A percentile compares a stretch with the other conserved stretches of the same genome.
phyloP scores from a whole-genome alignment of 2,888 invertebrate genomes.

The Sesamia inferens region DNA sequence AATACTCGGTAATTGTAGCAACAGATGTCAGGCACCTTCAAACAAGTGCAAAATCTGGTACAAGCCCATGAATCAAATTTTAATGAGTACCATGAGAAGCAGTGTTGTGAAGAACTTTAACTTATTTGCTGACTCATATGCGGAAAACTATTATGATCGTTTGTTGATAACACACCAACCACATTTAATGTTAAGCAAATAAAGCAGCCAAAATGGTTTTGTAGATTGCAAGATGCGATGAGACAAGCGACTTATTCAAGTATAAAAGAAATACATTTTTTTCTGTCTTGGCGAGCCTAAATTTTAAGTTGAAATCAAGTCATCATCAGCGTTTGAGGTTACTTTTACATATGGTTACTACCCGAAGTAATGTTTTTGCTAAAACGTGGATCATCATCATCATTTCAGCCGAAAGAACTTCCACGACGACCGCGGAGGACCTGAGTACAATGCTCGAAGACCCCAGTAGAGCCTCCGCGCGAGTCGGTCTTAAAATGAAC shows the following conservation, averaged over 20 bases:
- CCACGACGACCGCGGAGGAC: too few species aligned
- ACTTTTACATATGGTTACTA: background rate
- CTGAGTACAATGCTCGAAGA: too few species aligned
- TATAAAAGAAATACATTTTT: too few species aligned
- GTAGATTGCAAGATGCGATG: background rate
- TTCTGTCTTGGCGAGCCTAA: background rate
- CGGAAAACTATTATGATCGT: slow-evolving; percentile 8
- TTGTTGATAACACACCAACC: background rate
- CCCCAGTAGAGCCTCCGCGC: too few species aligned
- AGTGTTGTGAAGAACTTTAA: background rate
- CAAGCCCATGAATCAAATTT: background rate
- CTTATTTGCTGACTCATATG: background rate
- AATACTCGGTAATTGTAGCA: background rate
- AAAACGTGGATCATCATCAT: background rate
- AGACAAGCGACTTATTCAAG: background rate
- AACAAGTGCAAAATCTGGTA: background rate
- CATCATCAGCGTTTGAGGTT: too few species aligned
- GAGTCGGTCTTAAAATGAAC: too few species aligned
- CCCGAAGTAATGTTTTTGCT: background rate
- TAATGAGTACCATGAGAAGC: background rate
- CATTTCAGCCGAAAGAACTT: too few species aligned
- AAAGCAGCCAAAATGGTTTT: background rate
- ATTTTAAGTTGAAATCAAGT: background rate
- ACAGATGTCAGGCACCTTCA: background rate
- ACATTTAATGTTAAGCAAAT: background rate